Conservation (phyloP, 2,888 invertebrate genomes). For the Drosophila nr. perissopoda region DNA sequence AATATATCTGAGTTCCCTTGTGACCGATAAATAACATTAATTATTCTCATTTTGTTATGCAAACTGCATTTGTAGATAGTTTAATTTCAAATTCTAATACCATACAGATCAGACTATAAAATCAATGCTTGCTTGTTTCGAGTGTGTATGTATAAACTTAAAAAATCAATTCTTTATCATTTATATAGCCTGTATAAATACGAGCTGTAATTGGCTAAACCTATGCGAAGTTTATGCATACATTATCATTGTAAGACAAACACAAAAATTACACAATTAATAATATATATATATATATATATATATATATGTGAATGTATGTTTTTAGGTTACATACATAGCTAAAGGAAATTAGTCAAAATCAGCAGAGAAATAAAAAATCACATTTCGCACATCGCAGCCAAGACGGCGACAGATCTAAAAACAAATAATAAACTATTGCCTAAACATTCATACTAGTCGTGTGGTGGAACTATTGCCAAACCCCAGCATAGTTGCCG, state of each 20-base stretch:
- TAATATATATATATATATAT: neutral
- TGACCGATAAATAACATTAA: neutral
- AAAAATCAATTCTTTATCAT: constrained; percentile 42
- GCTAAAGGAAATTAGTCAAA: constrained; percentile 36
- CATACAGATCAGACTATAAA: constrained; percentile 73
- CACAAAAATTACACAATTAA: constrained; percentile 30
- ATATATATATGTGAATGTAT: neutral
- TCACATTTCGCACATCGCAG: constrained; percentile 55
- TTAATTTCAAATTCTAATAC: constrained; percentile 74
- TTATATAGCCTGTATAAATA: constrained; percentile 65
- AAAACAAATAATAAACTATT: constrained; percentile 46
- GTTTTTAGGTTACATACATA: constrained; percentile 5
- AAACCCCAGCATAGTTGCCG: constrained; percentile 97
- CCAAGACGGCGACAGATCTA: constrained; percentile 32
- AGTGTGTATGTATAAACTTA: constrained; percentile 56
- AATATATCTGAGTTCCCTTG: constrained; percentile 6
- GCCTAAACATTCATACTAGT: constrained; percentile 54
- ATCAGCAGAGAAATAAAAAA: constrained; percentile 50
- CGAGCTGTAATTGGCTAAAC: constrained; percentile 59
- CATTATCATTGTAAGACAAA: constrained; percentile 34
- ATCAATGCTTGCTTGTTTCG: constrained; percentile 60
- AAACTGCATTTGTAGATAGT: constrained; percentile 50
- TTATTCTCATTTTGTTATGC: constrained; percentile 24
- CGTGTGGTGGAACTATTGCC: constrained; percentile 88
- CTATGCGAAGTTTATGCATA: constrained; percentile 47